Conservation (phyloP, 2,888 invertebrate species). For the Calameuta idolon region DNA sequence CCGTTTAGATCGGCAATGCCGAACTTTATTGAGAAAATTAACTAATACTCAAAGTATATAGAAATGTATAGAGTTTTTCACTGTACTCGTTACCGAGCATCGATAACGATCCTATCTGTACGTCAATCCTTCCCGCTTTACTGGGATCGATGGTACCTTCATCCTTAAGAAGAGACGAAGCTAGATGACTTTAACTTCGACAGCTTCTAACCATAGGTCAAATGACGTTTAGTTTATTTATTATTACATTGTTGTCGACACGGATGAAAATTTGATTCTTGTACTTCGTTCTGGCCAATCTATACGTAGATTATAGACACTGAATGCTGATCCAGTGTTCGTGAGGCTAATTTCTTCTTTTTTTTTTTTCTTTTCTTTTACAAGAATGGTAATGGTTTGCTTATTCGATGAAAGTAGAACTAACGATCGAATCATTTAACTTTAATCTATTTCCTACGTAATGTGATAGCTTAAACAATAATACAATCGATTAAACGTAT, state of each 20-base stretch:
- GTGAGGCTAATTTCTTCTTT: neutral
- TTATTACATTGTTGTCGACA: slow-evolving; percentile 31
- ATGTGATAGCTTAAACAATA: slow-evolving; percentile 43
- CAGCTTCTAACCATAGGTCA: slow-evolving; percentile 12
- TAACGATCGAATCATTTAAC: neutral
- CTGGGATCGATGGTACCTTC: neutral
- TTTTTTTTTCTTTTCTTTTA: neutral
- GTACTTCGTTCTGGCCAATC: neutral
- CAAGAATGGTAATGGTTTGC: neutral
- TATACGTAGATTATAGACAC: neutral
- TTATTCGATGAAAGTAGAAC: neutral
- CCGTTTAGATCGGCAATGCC: slow-evolving; percentile 44
- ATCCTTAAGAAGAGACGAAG: neutral
- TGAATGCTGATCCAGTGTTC: neutral
- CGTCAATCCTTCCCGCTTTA: neutral
- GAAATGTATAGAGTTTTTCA: slow-evolving; percentile 7
- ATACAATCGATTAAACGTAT: slow-evolving; percentile 17
- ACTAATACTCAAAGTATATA: neutral
- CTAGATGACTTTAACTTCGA: neutral
- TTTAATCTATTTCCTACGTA: slow-evolving; percentile 12
- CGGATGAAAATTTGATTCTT: slow-evolving; percentile 13
- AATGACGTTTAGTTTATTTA: slow-evolving; percentile 35
- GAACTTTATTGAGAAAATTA: neutral
- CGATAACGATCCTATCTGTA: neutral
- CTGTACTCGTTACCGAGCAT: neutral